Evolutionary conservation across 2,797 vertebrate species (phyloP), one percentile per base, ranked within the genome.

Genomic region (Dermochelys coriacea): DNA sequence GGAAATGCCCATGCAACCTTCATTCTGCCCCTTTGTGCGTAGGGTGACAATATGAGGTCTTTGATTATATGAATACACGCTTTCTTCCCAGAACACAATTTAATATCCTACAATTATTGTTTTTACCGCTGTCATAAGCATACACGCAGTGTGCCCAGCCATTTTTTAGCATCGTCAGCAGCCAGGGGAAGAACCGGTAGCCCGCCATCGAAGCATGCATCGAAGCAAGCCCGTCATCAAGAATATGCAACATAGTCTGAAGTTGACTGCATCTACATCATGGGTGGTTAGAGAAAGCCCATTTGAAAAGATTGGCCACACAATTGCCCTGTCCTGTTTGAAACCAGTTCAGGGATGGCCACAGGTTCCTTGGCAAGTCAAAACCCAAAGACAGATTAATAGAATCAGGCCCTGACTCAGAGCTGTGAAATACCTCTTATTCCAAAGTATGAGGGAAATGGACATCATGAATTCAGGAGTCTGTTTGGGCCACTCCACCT

Each of bases 51-150:
- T 86, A 84, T 77, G 85, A 74, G 0, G 0, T 84, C 84, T 96
- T 91, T 95, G 50, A 68, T 85, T 74, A 80, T 68, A 88, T 8
- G 23, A 81, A 7, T 81, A 61, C 83, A 34, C 2, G 82, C 96
- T 96, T 94, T 92, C 78, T 68, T 90, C 54, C 74, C 74, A 27
- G 21, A 45, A 41, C 21, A 95, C n/a, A 37, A 71, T 96, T 94
- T 86, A 85, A 51, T 84, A n/a, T 92, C 71, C 82, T 3, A 86
- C 49, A 87, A 86, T 87, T 90, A 37, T 55, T 89, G 45, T 93
- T 83, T 11, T 25, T 71, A 6, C 59, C 5, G 10, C 15, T 92
- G 85, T 55, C 54, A 55, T 55, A 23, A 55, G 54, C 54, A 55
- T 55, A 27, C 55, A 54, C 23, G 10, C 54, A 55, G 10, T 55